These are phyloP conservation scores for Halictus rubicundus DNA, from an alignment of 1,140 invertebrate species.

Conservation along the genomic window DNA sequence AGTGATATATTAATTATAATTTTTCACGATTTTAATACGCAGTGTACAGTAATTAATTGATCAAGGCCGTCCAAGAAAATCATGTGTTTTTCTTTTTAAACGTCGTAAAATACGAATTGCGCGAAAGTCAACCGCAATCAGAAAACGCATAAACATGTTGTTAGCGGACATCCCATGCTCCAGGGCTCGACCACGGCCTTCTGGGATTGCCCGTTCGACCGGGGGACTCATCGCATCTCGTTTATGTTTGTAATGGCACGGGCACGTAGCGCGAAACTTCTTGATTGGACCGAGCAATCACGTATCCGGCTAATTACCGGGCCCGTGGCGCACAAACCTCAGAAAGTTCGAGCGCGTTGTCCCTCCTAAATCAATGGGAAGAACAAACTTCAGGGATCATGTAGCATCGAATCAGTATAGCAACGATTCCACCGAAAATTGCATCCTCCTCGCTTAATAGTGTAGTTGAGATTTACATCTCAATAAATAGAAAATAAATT, in stretches of 20 bases:
- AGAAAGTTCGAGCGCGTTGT: not conserved
- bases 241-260: conserved; percentile 12
- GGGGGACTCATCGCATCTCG: not conserved
- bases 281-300: not conserved
- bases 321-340: not conserved
- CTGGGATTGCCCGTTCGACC: not conserved
- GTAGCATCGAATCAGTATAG: not conserved
- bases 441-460: too few species aligned
- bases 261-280: conserved; percentile 9
- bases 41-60: too few species aligned
- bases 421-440: too few species aligned
- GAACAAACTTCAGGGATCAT: not conserved
- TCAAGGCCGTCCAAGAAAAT: too few species aligned
- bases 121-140: too few species aligned
- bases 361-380: conserved; percentile 3
- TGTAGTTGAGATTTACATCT: too few species aligned
- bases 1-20: too few species aligned
- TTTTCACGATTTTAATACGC: too few species aligned
- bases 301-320: conserved; percentile 19
- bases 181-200: not conserved
- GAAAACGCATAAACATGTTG: conserved; percentile 9
- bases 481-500: too few species aligned
- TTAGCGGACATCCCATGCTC: not conserved
- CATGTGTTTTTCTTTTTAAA: too few species aligned
- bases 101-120: too few species aligned